These are phyloP conservation scores for Caranx ignobilis DNA, from an alignment of 2,113 vertebrate species.

Conservation along the genomic window DNA sequence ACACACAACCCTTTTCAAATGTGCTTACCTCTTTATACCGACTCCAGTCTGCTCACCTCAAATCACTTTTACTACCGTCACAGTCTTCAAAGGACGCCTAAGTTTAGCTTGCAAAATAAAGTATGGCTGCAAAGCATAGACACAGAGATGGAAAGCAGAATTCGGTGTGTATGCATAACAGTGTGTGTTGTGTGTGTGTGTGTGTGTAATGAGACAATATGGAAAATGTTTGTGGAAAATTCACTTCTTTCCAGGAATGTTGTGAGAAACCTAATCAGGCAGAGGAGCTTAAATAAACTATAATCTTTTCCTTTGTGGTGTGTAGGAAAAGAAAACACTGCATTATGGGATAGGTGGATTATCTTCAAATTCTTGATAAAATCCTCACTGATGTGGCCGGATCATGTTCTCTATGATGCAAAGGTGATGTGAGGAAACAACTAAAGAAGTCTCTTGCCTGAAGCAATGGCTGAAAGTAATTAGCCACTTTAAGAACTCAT, in stretches of 20 bases:
- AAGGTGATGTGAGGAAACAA: slow-evolving; percentile 16
- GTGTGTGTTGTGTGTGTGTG: neutral
- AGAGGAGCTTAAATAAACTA: neutral
- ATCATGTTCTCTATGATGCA: neutral
- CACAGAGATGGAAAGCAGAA: slow-evolving; percentile 8
- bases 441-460: neutral
- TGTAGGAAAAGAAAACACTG: slow-evolving; percentile 29
- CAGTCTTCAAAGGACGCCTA: slow-evolving; percentile 27
- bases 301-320: slow-evolving; percentile 1
- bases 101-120: slow-evolving; percentile 32
- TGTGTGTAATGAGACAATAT: slow-evolving; percentile 30
- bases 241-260: slow-evolving; percentile 45
- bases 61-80: slow-evolving; percentile 40
- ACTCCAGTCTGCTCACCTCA: slow-evolving; percentile 39
- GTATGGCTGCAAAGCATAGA: neutral
- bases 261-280: slow-evolving; percentile 35
- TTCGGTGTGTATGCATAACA: slow-evolving; percentile 12
- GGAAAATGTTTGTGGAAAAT: slow-evolving; percentile 50
- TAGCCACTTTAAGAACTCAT: slow-evolving; percentile 11
- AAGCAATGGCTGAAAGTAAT: slow-evolving; percentile 21
- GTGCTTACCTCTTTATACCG: slow-evolving; percentile 25
- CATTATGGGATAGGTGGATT: neutral
- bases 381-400: neutral
- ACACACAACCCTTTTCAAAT: slow-evolving; percentile 35
- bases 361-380: neutral